Evolutionary conservation across 2,797 vertebrate genomes (phyloP).

Genomic region (Enteromius afrohamiltoni): DNA sequence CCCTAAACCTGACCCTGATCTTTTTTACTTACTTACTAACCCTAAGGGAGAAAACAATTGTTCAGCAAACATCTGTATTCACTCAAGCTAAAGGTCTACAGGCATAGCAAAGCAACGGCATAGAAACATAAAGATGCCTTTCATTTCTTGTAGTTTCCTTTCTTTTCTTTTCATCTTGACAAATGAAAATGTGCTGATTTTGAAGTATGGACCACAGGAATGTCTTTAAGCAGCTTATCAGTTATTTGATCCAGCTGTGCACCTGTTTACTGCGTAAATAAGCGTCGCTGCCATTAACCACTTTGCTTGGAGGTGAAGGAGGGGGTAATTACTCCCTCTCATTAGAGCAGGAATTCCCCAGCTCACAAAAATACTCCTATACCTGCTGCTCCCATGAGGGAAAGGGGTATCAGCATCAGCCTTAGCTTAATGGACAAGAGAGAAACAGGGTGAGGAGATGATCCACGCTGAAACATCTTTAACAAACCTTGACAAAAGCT

Average conservation of each 20-base stretch:
- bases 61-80: slow-evolving; percentile 17
- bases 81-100: neutral
- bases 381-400: slow-evolving; percentile 31
- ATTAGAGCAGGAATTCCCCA: slow-evolving; percentile 57
- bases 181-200: slow-evolving; percentile 63
- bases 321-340: slow-evolving; percentile 52
- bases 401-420: slow-evolving; percentile 10
- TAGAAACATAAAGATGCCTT: slow-evolving; percentile 36
- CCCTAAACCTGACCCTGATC: slow-evolving; percentile 18
- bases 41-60: slow-evolving; percentile 25
- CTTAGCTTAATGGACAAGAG: slow-evolving; percentile 27
- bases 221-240: slow-evolving; percentile 62
- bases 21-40: no score
- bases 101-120: slow-evolving; percentile 12
- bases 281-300: slow-evolving; percentile 49
- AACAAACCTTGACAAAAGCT: neutral
- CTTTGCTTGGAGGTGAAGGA: slow-evolving; percentile 26
- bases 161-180: slow-evolving; percentile 4
- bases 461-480: slow-evolving; percentile 1
- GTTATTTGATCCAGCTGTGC: slow-evolving; percentile 60
- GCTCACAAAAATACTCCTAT: slow-evolving; percentile 46
- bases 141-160: slow-evolving; percentile 12
- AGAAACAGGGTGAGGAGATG: slow-evolving; percentile 7
- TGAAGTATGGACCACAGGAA: slow-evolving; percentile 57
- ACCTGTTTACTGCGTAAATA: slow-evolving; percentile 61